Evolutionary conservation across 1,140 invertebrate genomes (phyloP), one percentile per base, ranked within the genome.

Genomic region (Manduca sexta): DNA sequence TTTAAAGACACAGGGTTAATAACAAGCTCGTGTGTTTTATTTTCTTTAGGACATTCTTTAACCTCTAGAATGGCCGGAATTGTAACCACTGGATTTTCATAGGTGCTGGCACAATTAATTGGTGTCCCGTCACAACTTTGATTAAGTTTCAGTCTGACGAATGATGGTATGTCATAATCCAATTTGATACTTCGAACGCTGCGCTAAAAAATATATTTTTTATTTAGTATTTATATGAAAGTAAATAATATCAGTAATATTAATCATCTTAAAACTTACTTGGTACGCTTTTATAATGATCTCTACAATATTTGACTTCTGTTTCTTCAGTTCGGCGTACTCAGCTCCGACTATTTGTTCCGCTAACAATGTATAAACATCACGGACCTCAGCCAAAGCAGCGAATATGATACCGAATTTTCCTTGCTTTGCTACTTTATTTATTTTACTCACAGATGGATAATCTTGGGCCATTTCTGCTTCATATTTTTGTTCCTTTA

Each of bases 271-370:
- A 35, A 35, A 35, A 60, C 66, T 68, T 85, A 93, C 92, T 73
- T 91, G 64, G 67, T 95, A 95, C 64, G 94, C 91, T 35, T 90
- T 83, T 62, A 88, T 89, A 14, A 96, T 91, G 16, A 96, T n/a
- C 11, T 63, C 41, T 0, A 69, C 53, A 34, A 75, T 55, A 43
- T 61, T 57, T 8, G 52, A 56, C 12, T 55, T 43, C 2, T 15
- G 29, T 37, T 48, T n/a, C n/a, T n/a, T 57, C 11, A 80, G 37
- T 39, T 51, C 50, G 2, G 64, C 64, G 55, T 64, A 69, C 44
- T 60, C 68, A n/a, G 94, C 86, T 52, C 88, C 91, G 64, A 87
- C 87, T 63, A 92, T 91, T 44, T 88, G 81, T n/a, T 85, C 65
- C 39, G 88, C 88, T 7, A 97, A 84, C 38, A 88, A 76, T 52